Percentiles rank a stretch among this genome's conserved stretches.
These are phyloP conservation scores for Elaphurus davidianus DNA, from an alignment of 2,113 vertebrate species.

Conservation along the genomic window DNA sequence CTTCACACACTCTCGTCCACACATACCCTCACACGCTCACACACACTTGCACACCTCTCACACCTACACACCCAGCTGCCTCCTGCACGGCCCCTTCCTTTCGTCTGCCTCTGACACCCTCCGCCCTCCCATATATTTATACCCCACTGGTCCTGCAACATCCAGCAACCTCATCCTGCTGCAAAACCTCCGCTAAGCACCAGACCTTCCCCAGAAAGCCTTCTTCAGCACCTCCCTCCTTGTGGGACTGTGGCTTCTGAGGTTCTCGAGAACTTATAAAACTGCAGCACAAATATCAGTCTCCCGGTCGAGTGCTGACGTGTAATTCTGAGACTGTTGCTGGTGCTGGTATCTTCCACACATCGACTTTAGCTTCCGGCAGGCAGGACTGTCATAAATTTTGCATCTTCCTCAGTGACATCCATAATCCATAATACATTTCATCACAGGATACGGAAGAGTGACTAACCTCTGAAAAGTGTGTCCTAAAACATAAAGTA, in stretches of 20 bases:
- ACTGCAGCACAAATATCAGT: not conserved
- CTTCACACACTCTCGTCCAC: not conserved
- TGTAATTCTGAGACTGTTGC: not conserved
- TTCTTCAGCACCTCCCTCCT: not conserved
- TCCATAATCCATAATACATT: not conserved
- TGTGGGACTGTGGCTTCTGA: not conserved
- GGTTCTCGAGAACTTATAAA: not conserved
- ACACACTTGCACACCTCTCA: not conserved
- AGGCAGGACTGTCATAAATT: not conserved
- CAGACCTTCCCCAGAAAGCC: not conserved
- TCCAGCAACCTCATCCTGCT: not conserved
- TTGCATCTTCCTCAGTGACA: not conserved
- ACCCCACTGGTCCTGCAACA: not conserved
- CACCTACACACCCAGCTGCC: not conserved
- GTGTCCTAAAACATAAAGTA: not conserved
- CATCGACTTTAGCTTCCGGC: not conserved
- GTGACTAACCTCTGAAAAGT: not conserved
- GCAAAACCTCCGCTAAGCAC: not conserved
- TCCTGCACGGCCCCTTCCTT: not conserved
- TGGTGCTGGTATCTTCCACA: not conserved
- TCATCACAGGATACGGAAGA: not conserved
- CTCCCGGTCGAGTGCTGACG: not conserved
- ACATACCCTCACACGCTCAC: not conserved
- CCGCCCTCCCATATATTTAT: not conserved
- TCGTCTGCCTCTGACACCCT: not conserved